Conservation (phyloP, 2,797 vertebrate genomes). For the Rhabdomys pumilio region DNA sequence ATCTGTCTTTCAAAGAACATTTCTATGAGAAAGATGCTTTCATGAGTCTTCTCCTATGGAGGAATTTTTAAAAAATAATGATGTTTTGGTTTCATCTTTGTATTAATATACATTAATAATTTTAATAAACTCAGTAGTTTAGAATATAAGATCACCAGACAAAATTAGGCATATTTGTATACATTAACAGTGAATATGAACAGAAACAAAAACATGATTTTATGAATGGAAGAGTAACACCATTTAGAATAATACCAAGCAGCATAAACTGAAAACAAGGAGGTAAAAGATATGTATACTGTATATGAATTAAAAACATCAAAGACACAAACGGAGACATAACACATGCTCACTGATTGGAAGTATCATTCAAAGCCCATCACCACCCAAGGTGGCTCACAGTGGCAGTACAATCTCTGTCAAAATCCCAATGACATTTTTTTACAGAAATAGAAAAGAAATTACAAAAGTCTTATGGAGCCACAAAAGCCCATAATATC, state of each 20-base stretch:
- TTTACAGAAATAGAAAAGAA: neutral
- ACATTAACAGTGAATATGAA: neutral
- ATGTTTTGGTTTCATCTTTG: neutral
- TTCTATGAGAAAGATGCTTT: constrained; percentile 25
- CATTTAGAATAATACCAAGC: neutral
- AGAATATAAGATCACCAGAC: neutral
- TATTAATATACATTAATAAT: constrained; percentile 20
- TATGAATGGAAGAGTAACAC: neutral
- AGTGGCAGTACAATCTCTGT: neutral
- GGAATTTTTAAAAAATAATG: neutral
- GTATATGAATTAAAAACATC: neutral
- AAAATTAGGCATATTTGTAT: neutral
- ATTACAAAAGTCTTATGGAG: neutral
- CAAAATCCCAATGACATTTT: neutral
- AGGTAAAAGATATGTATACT: neutral
- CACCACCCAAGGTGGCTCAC: neutral
- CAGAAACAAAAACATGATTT: neutral
- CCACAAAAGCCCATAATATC: neutral
- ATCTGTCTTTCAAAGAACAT: constrained; percentile 25
- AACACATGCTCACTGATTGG: neutral
- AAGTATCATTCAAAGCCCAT: neutral
- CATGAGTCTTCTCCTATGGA: neutral
- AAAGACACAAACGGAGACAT: neutral
- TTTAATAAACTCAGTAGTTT: neutral
- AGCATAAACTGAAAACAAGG: neutral